A percentile compares a stretch with the other conserved stretches of the same genome.
Evolutionary conservation across 2,113 vertebrate species (phyloP).

Genomic region (Anarhynchus alexandrinus): DNA sequence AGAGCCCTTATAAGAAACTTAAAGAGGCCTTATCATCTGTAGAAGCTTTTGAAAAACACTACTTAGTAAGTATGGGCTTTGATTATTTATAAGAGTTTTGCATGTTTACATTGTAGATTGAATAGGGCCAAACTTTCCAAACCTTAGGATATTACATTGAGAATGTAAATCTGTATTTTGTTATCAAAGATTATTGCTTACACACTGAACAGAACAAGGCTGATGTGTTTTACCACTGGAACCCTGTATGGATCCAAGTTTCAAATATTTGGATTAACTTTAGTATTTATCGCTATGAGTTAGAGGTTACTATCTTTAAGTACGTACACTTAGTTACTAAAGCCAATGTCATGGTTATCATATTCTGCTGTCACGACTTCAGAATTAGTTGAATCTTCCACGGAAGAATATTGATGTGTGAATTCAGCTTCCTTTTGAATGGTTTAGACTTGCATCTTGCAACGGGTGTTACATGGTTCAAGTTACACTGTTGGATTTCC

Average conservation of each 20-base stretch:
- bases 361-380: not conserved
- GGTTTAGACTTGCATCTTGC: not conserved
- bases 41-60: slow-evolving; percentile 96
- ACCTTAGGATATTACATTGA: not conserved
- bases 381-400: not conserved
- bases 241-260: not conserved
- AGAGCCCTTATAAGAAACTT: slow-evolving; percentile 97
- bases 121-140: not conserved
- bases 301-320: not conserved
- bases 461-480: not conserved
- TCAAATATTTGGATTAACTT: not conserved
- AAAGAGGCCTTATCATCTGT: slow-evolving; percentile 96
- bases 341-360: not conserved
- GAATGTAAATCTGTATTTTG: not conserved
- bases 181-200: not conserved
- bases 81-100: not conserved
- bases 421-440: not conserved
- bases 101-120: accelerated
- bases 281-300: not conserved
- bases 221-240: not conserved
- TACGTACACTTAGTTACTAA: not conserved
- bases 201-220: not conserved
- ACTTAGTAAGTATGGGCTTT: slow-evolving; percentile 82
- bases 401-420: not conserved
- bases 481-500: not conserved